Evolutionary conservation across 1,140 invertebrate genomes (phyloP).

Genomic region (Lordiphosa mommai): DNA sequence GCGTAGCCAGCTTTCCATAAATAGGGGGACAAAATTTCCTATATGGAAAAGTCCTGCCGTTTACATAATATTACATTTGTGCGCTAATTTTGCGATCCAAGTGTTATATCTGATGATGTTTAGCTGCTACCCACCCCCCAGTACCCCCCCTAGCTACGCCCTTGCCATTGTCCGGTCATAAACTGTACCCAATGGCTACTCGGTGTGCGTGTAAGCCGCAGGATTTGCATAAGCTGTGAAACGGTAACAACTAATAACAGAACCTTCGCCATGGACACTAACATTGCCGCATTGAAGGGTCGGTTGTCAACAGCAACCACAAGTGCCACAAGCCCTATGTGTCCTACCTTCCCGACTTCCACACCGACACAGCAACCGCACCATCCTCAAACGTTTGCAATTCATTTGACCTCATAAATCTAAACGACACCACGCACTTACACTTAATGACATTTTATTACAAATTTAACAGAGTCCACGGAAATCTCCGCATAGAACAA

Average conservation of each 20-base stretch:
- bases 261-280: conserved; percentile 36
- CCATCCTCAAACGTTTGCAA: conserved; percentile 10
- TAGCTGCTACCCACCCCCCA: too few relatives aligned
- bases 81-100: too few relatives aligned
- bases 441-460: conserved; percentile 71
- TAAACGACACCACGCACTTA: conserved; percentile 40
- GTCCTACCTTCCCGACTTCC: background rate
- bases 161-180: too few relatives aligned
- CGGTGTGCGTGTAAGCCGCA: background rate
- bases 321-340: conserved; percentile 8
- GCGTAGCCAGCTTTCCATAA: too few relatives aligned
- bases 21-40: too few relatives aligned
- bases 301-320: conserved; percentile 25
- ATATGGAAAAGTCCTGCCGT: too few relatives aligned
- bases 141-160: too few relatives aligned
- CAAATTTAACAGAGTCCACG: conserved; percentile 40
- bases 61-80: too few relatives aligned
- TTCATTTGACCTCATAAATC: conserved; percentile 56
- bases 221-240: conserved; percentile 41
- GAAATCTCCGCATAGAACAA: conserved; percentile 18
- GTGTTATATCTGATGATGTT: too few relatives aligned
- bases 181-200: background rate
- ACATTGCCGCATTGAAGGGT: conserved; percentile 2
- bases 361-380: conserved; percentile 1
- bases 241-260: conserved; percentile 57